Percentiles rank a stretch among this genome's conserved stretches.
phyloP scores from a whole-genome alignment of 1,140 invertebrate genomes.

The Apis florea region DNA sequence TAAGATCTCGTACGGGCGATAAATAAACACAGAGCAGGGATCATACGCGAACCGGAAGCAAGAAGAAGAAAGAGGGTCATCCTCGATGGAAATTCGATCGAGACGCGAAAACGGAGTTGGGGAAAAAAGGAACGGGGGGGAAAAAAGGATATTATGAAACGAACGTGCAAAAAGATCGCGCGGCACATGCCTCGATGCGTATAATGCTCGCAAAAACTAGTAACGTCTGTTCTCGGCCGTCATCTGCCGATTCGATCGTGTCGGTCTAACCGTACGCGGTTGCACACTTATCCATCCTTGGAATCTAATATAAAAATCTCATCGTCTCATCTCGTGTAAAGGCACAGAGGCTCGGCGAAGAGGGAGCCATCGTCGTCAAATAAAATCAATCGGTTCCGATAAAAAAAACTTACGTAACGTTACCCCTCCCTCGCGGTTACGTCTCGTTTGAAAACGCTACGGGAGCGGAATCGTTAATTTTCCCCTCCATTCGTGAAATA shows the following conservation, averaged over 20 bases:
- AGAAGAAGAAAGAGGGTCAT: no score
- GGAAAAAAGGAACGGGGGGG: slow-evolving; percentile 6
- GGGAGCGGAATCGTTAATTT: not conserved
- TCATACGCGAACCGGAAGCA: not conserved
- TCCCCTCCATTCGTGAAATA: no score
- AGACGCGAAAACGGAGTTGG: slow-evolving; percentile 28
- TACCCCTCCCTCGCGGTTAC: not conserved
- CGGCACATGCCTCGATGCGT: slow-evolving; percentile 38
- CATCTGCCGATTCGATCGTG: slow-evolving; percentile 40
- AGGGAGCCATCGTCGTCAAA: not conserved
- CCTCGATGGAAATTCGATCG: slow-evolving; percentile 26
- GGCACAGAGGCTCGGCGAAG: not conserved
- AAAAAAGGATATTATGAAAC: slow-evolving; percentile 56
- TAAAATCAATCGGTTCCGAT: not conserved
- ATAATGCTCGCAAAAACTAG: slow-evolving; percentile 56
- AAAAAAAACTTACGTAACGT: slow-evolving; percentile 1
- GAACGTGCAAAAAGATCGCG: slow-evolving; percentile 37
- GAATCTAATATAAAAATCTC: slow-evolving; percentile 31
- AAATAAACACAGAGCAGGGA: not conserved
- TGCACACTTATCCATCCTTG: not conserved
- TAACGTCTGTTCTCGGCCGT: slow-evolving; percentile 38
- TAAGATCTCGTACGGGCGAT: slow-evolving; percentile 20
- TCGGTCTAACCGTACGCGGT: slow-evolving; percentile 5
- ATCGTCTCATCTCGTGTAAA: not conserved
- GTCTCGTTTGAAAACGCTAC: not conserved